phyloP scores from a whole-genome alignment of 2,797 vertebrate genomes.

The Phoebastria nigripes region DNA sequence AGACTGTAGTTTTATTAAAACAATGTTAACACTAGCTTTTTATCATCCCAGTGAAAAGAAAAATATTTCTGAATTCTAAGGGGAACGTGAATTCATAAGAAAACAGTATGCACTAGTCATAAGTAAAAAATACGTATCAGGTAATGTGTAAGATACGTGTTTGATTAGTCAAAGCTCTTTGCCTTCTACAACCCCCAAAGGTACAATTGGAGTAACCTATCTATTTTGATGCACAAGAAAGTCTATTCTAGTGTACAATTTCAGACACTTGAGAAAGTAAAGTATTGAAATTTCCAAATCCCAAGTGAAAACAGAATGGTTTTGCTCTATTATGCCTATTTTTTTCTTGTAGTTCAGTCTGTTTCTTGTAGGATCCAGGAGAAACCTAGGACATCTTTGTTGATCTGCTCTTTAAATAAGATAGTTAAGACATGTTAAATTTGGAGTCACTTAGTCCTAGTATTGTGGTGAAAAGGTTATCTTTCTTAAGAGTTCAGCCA shows the following conservation, averaged over 20 bases:
- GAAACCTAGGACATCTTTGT: background rate
- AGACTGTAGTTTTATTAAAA: background rate
- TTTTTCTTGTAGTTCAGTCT: background rate
- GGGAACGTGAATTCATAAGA: background rate
- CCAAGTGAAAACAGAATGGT: background rate
- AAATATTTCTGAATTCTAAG: background rate
- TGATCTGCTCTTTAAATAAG: background rate
- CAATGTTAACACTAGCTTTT: background rate
- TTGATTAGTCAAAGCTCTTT: background rate
- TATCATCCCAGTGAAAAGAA: background rate
- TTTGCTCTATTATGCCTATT: background rate
- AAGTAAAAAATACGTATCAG: background rate
- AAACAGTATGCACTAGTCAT: background rate
- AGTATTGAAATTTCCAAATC: background rate
- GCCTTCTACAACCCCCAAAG: background rate
- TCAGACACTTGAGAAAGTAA: background rate
- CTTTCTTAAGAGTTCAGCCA: background rate
- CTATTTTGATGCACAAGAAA: background rate
- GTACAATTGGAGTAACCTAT: background rate
- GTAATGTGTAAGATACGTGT: background rate
- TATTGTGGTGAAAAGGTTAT: background rate
- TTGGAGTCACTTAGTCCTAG: background rate
- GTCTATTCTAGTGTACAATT: background rate
- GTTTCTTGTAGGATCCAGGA: background rate
- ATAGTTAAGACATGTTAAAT: rapidly evolving